Conservation (phyloP, 2,113 vertebrate species). For the Chamaea fasciata region DNA sequence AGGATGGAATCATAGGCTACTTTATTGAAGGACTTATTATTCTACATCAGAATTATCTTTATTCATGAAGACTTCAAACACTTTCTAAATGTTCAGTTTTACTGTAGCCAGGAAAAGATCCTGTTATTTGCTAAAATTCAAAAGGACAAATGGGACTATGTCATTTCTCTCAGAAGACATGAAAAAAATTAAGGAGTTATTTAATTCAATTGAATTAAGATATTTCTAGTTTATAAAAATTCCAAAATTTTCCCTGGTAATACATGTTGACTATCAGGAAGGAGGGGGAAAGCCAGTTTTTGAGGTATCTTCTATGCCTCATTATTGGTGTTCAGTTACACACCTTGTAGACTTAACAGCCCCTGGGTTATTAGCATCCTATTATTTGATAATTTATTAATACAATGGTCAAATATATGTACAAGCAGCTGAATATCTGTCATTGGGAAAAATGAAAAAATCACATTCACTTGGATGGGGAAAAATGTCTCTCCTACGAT, state of each 20-base stretch:
- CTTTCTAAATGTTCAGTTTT: background rate
- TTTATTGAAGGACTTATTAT: background rate
- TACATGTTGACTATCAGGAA: background rate
- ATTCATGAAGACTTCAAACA: background rate
- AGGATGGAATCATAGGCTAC: background rate
- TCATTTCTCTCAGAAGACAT: background rate
- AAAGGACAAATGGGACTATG: background rate
- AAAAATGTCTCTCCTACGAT: background rate
- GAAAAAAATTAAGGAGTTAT: background rate
- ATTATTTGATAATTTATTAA: background rate
- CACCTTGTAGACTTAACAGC: background rate
- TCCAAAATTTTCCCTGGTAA: background rate
- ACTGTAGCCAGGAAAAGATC: background rate
- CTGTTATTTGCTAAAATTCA: background rate
- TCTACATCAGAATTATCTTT: constrained; percentile 21
- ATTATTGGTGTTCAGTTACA: background rate
- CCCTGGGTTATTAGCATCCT: background rate
- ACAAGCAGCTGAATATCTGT: background rate
- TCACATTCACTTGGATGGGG: background rate
- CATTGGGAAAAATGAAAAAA: background rate
- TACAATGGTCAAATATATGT: background rate
- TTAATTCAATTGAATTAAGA: background rate
- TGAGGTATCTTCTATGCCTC: background rate
- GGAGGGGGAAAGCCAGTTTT: background rate
- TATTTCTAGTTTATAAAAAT: background rate